Evolutionary conservation across 2,113 vertebrate genomes (phyloP).

Genomic region (Megaptera novaeangliae): DNA sequence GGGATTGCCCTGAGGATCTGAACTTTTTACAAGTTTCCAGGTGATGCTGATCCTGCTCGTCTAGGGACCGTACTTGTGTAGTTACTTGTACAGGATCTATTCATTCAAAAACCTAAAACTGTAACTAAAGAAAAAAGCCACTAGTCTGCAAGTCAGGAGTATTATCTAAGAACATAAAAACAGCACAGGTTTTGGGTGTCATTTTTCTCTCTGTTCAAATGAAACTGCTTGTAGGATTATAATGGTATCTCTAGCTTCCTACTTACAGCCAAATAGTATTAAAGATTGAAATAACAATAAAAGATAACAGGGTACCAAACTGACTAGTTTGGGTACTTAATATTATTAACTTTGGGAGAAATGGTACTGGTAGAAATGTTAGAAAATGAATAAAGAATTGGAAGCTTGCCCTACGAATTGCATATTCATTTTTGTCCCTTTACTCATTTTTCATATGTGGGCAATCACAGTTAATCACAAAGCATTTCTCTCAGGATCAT

Average conservation of each 20-base stretch:
- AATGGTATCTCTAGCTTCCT: background rate
- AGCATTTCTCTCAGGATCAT: slow-evolving; percentile 2
- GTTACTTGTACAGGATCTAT: background rate
- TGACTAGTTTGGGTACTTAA: background rate
- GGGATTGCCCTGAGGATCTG: background rate
- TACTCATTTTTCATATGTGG: slow-evolving; percentile 33
- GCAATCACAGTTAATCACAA: slow-evolving; percentile 43
- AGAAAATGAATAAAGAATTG: background rate
- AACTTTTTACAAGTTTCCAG: background rate
- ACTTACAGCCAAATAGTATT: background rate
- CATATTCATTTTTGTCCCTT: slow-evolving; percentile 37
- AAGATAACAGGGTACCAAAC: background rate
- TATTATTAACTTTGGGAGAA: background rate
- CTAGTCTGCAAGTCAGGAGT: background rate
- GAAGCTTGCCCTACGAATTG: background rate
- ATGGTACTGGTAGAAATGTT: background rate
- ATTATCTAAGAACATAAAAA: background rate
- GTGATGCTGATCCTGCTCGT: background rate
- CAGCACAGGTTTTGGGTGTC: background rate
- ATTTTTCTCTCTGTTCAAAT: background rate
- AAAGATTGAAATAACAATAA: slow-evolving; percentile 25
- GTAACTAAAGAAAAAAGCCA: background rate
- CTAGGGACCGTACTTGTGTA: background rate
- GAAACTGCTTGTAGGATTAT: background rate
- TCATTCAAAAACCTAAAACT: background rate